Base-by-base conservation (phyloP, 2,797 vertebrate species). In the Gymnocypris eckloni region DNA sequence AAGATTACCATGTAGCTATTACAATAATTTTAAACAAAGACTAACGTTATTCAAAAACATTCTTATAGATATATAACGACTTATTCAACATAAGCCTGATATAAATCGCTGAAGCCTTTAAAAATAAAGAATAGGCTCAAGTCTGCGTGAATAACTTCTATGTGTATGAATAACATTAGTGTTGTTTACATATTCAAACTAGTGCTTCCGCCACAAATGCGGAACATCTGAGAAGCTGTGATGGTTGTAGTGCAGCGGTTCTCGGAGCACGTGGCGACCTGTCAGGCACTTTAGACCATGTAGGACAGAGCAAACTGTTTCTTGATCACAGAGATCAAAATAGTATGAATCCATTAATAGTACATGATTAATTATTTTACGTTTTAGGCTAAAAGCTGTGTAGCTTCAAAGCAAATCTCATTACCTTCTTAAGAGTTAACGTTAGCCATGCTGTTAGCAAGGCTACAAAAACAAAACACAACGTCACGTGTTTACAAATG, bases 221-320 rank as follows among this genome's bases (percentile, higher is more conserved):
- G 28, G 20, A 39, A 66, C 28, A 76, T 66, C 20, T 25, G 28
- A 37, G 28, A 48, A 13, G 66, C 13, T 54, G 48, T 41, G 45
- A 81, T 43, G 33, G 22, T 41, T 52, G 37, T 41, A 41, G 15
- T 6, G 50, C 67, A 1, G 4, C 22, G 1, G 8, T 43, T 8
- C 20, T 71, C 2, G 2, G 13, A 50, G 56, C 56, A 84, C 83
- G 75, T 70, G 82, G 75, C 18, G 83, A 54, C 11, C 37, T 16
- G 48, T 70, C 64, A 84, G 52, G 41, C 16, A 78, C 37, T 61
- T 76, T 18, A 45, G 8, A n/a, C 61, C 37, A 48, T 18, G 43
- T 52, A n/a, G 1, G 20, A 33, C 10, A 8, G 13, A 54, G 18
- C 28, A 80, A 67, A 67, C 7, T 0, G 33, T 48, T 48, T 48